Evolutionary conservation across 2,888 invertebrate species (phyloP).

Genomic region (Vanessa cardui): DNA sequence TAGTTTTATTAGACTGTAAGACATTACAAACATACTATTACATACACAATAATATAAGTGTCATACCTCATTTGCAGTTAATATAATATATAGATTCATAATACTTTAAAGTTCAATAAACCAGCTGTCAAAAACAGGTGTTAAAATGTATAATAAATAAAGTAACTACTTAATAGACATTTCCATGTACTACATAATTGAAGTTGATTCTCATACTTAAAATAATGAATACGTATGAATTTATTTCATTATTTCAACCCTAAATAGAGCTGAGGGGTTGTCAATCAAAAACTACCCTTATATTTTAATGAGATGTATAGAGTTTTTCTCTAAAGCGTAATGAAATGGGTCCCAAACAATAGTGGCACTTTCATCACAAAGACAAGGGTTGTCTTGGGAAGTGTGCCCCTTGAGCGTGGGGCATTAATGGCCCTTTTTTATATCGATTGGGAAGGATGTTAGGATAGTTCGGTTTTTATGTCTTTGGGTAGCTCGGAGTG

Average conservation of each 20-base stretch:
- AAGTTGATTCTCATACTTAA: not conserved
- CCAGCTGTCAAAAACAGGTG: not conserved
- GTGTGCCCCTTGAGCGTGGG: conserved; percentile 19
- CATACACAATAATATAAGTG: too few species aligned
- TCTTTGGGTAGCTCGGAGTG: not conserved
- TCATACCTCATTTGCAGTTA: too few species aligned
- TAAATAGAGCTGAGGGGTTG: conserved; percentile 29
- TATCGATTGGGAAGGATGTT: conserved; percentile 36
- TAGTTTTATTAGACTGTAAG: too few species aligned
- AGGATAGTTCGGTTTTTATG: conserved; percentile 34
- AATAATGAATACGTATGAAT: conserved; percentile 29
- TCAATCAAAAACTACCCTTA: conserved; percentile 36
- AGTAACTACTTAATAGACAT: not conserved
- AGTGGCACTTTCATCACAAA: conserved; percentile 19
- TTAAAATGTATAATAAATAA: not conserved
- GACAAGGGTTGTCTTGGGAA: conserved; percentile 23
- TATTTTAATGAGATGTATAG: conserved; percentile 29
- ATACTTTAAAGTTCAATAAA: too few species aligned
- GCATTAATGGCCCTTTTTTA: conserved; percentile 33
- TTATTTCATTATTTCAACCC: conserved; percentile 15
- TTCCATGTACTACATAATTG: not conserved
- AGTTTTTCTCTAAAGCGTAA: conserved; percentile 24
- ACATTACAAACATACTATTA: too few species aligned
- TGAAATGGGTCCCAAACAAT: conserved; percentile 25
- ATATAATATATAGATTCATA: too few species aligned